Evolutionary conservation across 2,888 invertebrate genomes (phyloP).

Genomic region (Clivina fossor): DNA sequence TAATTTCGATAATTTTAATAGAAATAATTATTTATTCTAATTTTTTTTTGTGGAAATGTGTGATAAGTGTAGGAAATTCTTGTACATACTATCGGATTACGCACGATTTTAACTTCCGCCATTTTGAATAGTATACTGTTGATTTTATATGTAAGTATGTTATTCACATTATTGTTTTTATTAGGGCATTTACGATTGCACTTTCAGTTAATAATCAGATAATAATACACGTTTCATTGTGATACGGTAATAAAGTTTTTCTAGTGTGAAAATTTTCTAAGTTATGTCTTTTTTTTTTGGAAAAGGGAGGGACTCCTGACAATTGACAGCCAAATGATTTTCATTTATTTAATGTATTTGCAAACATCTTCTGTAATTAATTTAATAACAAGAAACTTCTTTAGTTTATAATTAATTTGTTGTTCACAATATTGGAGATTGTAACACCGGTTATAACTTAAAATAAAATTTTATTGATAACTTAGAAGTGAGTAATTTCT

Average conservation of each 20-base stretch:
- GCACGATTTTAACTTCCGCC: slow-evolving; percentile 29
- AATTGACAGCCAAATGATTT: slow-evolving; percentile 30
- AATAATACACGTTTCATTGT: slow-evolving; percentile 12
- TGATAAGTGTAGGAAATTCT: slow-evolving; percentile 27
- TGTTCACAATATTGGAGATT: no score
- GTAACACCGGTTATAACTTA: no score
- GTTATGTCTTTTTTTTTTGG: slow-evolving; percentile 24
- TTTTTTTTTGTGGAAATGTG: slow-evolving; percentile 25
- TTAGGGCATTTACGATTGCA: slow-evolving; percentile 22
- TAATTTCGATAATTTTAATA: slow-evolving; percentile 3
- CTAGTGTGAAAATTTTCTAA: slow-evolving; percentile 16
- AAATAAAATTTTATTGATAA: no score
- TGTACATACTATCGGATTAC: slow-evolving; percentile 26
- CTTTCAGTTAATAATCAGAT: slow-evolving; percentile 19
- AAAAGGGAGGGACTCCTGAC: slow-evolving; percentile 31
- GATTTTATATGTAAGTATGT: slow-evolving; percentile 34
- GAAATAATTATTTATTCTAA: slow-evolving; percentile 18
- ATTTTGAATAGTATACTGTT: slow-evolving; percentile 31
- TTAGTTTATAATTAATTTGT: no score
- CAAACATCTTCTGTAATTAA: no score
- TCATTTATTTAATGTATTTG: slow-evolving; percentile 24
- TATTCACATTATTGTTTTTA: slow-evolving; percentile 32
- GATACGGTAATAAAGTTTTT: slow-evolving; percentile 10
- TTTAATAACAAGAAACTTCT: no score
- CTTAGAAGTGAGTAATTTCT: no score